A percentile compares a stretch with the other conserved stretches of the same genome.
These are phyloP conservation scores for Cosmia pyralina DNA, from an alignment of 2,888 invertebrate genomes.

Conservation along the genomic window DNA sequence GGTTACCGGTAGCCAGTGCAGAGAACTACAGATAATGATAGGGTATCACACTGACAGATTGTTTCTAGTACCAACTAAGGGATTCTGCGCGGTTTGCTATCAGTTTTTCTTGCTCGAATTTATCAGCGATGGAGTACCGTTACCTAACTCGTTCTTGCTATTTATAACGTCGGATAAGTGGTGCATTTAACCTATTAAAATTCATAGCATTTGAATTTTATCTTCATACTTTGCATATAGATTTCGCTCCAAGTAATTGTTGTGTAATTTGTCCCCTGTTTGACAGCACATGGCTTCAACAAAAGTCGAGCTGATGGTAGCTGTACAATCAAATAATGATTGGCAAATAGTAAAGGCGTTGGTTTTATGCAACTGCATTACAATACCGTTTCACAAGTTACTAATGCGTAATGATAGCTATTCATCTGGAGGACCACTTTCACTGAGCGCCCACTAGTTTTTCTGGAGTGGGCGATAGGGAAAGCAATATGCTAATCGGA, in stretches of 20 bases:
- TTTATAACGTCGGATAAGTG: slow-evolving; percentile 54
- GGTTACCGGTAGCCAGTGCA: slow-evolving; percentile 69
- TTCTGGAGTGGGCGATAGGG: slow-evolving; percentile 76
- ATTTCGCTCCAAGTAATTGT: slow-evolving; percentile 50
- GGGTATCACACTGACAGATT: slow-evolving; percentile 71
- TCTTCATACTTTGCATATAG: slow-evolving; percentile 59
- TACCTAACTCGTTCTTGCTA: slow-evolving; percentile 54
- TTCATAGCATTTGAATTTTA: slow-evolving; percentile 63
- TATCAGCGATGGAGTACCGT: slow-evolving; percentile 47
- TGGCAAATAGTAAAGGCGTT: slow-evolving; percentile 28
- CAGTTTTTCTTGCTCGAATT: slow-evolving; percentile 53
- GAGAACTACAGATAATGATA: slow-evolving; percentile 71
- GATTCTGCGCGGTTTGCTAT: slow-evolving; percentile 56
- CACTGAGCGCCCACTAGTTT: slow-evolving; percentile 80
- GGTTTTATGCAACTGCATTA: slow-evolving; percentile 55
- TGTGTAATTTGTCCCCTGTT: slow-evolving; percentile 52
- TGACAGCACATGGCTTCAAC: slow-evolving; percentile 25
- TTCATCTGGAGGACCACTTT: slow-evolving; percentile 77
- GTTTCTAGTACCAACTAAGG: slow-evolving; percentile 62
- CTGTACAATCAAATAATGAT: slow-evolving; percentile 39
- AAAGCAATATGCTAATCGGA: slow-evolving; percentile 79
- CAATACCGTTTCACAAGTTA: slow-evolving; percentile 62
- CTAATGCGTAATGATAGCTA: slow-evolving; percentile 68
- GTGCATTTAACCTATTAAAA: slow-evolving; percentile 61
- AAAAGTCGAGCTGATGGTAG: slow-evolving; percentile 33